phyloP scores from a whole-genome alignment of 2,113 vertebrate genomes.

The Tylochromis polylepis region DNA sequence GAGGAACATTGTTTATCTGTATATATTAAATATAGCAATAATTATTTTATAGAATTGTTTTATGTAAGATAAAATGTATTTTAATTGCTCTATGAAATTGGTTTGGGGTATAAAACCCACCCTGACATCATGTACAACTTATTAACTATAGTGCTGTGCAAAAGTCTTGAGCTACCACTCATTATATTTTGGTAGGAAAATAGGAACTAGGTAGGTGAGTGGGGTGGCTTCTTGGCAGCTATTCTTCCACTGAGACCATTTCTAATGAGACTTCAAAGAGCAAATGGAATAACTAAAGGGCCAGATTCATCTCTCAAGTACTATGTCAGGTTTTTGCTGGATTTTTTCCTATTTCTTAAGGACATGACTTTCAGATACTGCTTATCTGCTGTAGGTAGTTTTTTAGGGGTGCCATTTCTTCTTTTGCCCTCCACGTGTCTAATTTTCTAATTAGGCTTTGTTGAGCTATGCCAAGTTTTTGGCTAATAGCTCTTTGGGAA shows the following conservation, averaged over 20 bases:
- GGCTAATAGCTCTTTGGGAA: neutral
- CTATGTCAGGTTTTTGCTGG: neutral
- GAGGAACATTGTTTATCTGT: neutral
- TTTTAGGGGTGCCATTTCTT: neutral
- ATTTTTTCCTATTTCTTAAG: too few relatives aligned
- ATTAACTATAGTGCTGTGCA: neutral
- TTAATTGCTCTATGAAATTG: rapidly evolving
- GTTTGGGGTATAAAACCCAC: neutral
- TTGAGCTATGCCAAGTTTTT: neutral
- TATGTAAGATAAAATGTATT: neutral
- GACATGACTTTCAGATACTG: neutral
- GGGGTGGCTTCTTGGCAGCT: neutral
- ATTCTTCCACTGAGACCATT: neutral
- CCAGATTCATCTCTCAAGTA: neutral
- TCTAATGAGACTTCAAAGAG: neutral
- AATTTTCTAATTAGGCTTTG: neutral
- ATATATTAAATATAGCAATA: neutral
- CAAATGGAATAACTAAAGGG: neutral
- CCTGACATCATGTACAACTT: neutral
- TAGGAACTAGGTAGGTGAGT: neutral
- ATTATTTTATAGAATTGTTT: neutral
- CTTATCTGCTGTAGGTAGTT: neutral
- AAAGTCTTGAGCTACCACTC: neutral
- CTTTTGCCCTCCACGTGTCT: neutral
- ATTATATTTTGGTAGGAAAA: neutral